Percentiles rank a stretch among this genome's conserved stretches.
These are phyloP conservation scores for Strix uralensis DNA, from an alignment of 2,113 vertebrate species.

Conservation along the genomic window DNA sequence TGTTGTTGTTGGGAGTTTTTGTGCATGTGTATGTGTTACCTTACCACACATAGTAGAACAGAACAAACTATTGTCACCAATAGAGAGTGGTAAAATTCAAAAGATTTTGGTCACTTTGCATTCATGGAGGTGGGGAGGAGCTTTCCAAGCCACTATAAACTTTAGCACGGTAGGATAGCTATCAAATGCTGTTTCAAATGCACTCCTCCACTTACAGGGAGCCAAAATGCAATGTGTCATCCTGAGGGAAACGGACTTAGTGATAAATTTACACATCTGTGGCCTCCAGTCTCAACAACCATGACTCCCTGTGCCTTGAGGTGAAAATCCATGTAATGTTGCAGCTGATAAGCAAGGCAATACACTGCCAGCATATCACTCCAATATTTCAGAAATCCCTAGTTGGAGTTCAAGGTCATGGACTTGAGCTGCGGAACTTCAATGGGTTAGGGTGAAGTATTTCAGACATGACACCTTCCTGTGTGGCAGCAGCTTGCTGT, in stretches of 20 bases:
- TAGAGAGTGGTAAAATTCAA: background rate
- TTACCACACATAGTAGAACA: background rate
- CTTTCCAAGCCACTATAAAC: background rate
- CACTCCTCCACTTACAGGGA: background rate
- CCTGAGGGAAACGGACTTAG: background rate
- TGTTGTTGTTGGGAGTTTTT: accelerated
- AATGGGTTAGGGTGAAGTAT: background rate
- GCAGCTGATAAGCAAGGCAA: background rate
- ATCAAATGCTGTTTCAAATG: background rate
- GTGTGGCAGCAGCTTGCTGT: background rate
- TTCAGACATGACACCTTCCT: background rate
- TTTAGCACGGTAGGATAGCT: background rate
- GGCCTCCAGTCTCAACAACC: background rate
- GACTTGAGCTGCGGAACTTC: background rate
- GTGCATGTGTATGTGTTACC: background rate
- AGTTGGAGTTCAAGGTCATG: background rate
- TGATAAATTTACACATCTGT: background rate
- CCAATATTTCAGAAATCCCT: background rate
- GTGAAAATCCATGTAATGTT: background rate
- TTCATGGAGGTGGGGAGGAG: background rate
- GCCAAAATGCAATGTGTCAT: background rate
- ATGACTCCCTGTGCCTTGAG: background rate
- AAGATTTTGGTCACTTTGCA: background rate
- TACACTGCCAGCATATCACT: background rate
- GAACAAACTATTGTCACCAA: background rate